A percentile compares a stretch with the other conserved stretches of the same genome.
These are phyloP conservation scores for Threskiornis aethiopicus DNA, from an alignment of 2,797 vertebrate genomes.

Conservation along the genomic window DNA sequence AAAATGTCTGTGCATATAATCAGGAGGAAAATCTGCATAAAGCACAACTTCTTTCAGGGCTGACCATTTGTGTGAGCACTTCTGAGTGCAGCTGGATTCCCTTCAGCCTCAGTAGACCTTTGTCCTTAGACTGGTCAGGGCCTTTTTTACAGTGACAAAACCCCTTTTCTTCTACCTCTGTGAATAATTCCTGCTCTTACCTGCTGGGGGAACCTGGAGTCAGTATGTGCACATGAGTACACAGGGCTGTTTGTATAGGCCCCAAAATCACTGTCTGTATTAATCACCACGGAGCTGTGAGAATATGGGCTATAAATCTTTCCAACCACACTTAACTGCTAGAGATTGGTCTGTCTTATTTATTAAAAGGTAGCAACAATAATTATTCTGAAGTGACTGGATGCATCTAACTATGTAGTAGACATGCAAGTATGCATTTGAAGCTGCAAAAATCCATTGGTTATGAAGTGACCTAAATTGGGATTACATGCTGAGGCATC, in stretches of 20 bases:
- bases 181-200: neutral
- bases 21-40: neutral
- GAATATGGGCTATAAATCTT: neutral
- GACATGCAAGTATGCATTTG: neutral
- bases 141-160: neutral
- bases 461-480: conserved; percentile 21
- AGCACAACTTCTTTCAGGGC: neutral
- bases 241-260: neutral
- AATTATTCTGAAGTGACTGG: neutral
- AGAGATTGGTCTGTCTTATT: neutral
- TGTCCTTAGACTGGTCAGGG: neutral
- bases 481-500: conserved; percentile 18
- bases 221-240: neutral
- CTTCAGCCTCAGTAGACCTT: neutral
- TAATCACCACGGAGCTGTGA: neutral
- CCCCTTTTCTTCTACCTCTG: neutral
- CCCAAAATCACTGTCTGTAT: neutral
- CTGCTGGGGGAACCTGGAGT: neutral
- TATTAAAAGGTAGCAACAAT: conserved; percentile 16
- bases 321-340: neutral
- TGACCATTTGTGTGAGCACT: neutral
- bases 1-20: neutral
- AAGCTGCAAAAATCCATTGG: conserved; percentile 2
- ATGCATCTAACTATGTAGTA: neutral
- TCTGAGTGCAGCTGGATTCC: neutral